Conservation (phyloP, 2,113 vertebrate species). For the Procavia capensis region DNA sequence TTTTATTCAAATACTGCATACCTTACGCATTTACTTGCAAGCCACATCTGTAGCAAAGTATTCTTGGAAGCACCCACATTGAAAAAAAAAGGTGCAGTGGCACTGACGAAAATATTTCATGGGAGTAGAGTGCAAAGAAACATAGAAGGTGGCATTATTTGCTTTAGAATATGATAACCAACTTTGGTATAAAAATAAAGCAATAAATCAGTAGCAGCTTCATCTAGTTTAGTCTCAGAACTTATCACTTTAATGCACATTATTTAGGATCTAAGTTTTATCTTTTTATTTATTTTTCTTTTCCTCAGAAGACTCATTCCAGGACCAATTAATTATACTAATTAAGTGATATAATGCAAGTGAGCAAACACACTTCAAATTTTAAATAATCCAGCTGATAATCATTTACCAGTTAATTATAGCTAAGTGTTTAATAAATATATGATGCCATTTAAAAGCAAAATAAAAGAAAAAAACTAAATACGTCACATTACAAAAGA, state of each 20-base stretch:
- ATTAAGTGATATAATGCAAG: not conserved
- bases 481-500: not conserved
- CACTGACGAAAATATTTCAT: too few species aligned
- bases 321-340: conserved; percentile 28
- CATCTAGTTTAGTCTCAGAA: conserved; percentile 28
- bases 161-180: not conserved
- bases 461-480: not conserved
- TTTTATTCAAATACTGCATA: too few species aligned
- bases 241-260: not conserved
- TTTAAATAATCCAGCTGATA: conserved; percentile 20
- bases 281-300: conserved; percentile 37
- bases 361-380: not conserved
- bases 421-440: not conserved
- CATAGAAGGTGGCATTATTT: too few species aligned
- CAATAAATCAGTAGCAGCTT: not conserved
- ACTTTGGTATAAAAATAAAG: not conserved
- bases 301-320: not conserved
- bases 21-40: too few species aligned
- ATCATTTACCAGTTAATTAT: not conserved
- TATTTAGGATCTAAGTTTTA: not conserved
- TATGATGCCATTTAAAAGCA: not conserved
- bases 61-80: too few species aligned
- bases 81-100: too few species aligned
- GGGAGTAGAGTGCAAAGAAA: too few species aligned
- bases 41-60: too few species aligned